Conservation (phyloP, 1,140 invertebrate species). For the Drosophila sturtevanti region DNA sequence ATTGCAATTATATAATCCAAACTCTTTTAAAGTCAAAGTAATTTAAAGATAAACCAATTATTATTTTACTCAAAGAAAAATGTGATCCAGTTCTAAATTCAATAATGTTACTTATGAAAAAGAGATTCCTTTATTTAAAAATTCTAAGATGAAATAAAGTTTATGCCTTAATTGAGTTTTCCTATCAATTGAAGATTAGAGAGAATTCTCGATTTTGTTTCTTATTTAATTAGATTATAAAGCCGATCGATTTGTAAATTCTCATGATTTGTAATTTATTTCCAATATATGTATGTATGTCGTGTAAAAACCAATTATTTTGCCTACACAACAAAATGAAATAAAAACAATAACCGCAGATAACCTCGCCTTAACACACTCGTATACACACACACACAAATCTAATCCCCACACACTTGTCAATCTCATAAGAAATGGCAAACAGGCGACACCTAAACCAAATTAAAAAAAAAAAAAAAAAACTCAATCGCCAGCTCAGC, state of each 20-base stretch:
- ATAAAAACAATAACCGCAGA: constrained; percentile 6
- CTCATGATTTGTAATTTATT: neutral
- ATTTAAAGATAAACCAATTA: no score
- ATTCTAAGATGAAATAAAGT: neutral
- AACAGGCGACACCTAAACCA: constrained; percentile 68
- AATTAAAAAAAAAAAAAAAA: constrained; percentile 58
- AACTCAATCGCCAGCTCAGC: constrained; percentile 51
- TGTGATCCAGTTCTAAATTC: no score
- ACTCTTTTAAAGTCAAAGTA: no score
- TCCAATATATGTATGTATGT: no score
- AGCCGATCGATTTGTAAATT: neutral
- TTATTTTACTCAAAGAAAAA: no score
- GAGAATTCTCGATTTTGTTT: neutral
- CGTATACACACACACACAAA: constrained; percentile 30
- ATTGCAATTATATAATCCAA: no score
- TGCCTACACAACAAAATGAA: neutral
- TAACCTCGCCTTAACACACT: constrained; percentile 51
- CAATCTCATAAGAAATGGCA: constrained; percentile 74
- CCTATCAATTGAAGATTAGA: neutral
- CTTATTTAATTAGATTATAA: neutral
- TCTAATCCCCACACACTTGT: constrained; percentile 56
- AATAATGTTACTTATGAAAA: no score
- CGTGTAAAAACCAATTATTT: constrained; percentile 1
- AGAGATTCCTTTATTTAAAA: no score
- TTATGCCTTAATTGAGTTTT: neutral